These are phyloP conservation scores for Nomada lathburiana DNA, from an alignment of 2,888 invertebrate species.

Conservation along the genomic window DNA sequence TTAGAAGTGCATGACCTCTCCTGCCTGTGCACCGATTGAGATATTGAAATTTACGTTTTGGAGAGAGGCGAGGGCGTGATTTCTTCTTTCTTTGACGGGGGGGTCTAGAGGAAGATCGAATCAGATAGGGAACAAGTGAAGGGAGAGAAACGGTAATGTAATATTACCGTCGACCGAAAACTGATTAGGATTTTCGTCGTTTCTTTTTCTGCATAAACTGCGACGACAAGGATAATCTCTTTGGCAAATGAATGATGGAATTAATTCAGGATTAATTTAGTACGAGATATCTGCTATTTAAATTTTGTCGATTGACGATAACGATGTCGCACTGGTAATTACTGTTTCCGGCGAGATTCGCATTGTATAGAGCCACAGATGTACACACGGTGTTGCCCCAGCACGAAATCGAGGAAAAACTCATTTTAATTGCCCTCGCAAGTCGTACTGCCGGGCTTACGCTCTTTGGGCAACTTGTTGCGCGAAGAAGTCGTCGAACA, in stretches of 20 bases:
- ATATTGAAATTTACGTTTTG: conserved; percentile 39
- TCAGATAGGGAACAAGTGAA: no score
- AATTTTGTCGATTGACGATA: not conserved
- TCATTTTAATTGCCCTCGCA: conserved; percentile 6
- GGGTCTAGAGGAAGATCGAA: no score
- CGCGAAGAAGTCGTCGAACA: conserved; percentile 2
- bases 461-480: conserved; percentile 17
- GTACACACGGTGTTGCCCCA: not conserved
- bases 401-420: not conserved
- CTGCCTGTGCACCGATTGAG: conserved; percentile 21
- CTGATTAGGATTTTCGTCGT: no score
- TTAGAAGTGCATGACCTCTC: conserved; percentile 49
- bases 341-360: not conserved
- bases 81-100: not conserved
- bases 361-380: not conserved
- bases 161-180: not conserved
- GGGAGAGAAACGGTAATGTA: no score
- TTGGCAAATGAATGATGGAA: no score
- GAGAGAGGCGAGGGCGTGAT: not conserved
- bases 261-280: no score
- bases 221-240: no score
- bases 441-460: not conserved
- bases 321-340: conserved; percentile 16
- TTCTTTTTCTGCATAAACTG: no score
- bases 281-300: no score